Evolutionary conservation across 2,888 invertebrate species (phyloP).

Genomic region (Trachelus tabidus): DNA sequence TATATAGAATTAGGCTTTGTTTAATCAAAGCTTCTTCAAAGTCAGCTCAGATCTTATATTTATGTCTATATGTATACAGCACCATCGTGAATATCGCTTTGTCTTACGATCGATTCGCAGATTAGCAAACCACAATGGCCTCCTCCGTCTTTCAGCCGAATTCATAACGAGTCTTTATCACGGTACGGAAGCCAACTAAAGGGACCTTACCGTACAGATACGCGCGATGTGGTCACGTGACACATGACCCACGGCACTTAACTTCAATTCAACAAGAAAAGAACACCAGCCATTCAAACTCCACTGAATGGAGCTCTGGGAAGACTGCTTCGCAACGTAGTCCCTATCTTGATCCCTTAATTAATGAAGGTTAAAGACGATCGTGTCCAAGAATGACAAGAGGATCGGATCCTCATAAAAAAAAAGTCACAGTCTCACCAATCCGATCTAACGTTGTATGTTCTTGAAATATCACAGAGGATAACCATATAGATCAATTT

Average conservation of each 20-base stretch:
- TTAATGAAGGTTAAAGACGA: not conserved
- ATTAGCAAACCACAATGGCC: not conserved
- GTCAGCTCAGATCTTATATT: not conserved
- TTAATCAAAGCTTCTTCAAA: not conserved
- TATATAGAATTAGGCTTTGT: not conserved
- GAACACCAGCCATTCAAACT: conserved; percentile 23
- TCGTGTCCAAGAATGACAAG: not conserved
- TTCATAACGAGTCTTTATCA: not conserved
- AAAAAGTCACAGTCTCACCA: not conserved
- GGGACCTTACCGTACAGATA: not conserved
- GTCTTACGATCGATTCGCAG: not conserved
- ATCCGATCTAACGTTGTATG: not conserved
- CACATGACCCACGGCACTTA: conserved; percentile 18
- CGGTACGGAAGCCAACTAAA: not conserved
- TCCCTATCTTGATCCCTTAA: not conserved
- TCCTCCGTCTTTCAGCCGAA: not conserved
- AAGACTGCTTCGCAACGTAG: not conserved
- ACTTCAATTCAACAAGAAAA: conserved; percentile 22
- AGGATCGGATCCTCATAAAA: not conserved
- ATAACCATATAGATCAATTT: not conserved
- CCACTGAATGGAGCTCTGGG: conserved; percentile 21
- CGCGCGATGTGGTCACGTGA: not conserved
- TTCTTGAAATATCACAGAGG: not conserved
- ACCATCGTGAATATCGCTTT: not conserved
- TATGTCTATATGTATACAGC: not conserved